phyloP scores from a whole-genome alignment of 2,113 vertebrate species.

The Mormyrus iriodes region DNA sequence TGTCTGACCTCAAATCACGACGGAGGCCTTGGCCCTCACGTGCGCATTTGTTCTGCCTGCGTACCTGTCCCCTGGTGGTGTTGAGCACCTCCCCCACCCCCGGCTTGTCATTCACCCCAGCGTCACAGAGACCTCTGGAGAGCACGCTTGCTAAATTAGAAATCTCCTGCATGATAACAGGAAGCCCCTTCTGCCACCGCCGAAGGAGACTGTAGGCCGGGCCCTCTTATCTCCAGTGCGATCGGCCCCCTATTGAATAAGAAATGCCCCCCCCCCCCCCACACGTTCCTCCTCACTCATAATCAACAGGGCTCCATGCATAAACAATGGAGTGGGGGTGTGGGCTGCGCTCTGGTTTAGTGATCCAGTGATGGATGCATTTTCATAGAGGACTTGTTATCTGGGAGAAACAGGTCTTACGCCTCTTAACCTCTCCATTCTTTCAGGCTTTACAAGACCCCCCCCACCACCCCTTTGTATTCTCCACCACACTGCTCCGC shows the following conservation, averaged over 20 bases:
- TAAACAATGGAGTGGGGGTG: constrained; percentile 51
- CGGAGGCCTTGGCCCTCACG: background rate
- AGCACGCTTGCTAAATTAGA: constrained; percentile 50
- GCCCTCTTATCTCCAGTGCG: constrained; percentile 51
- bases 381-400: constrained; percentile 68
- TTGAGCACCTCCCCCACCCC: constrained; percentile 9
- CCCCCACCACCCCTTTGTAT: constrained; percentile 27
- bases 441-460: constrained; percentile 53
- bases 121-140: constrained; percentile 13
- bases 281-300: constrained; percentile 30
- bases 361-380: constrained; percentile 68
- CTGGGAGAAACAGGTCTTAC: constrained; percentile 64
- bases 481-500: constrained; percentile 36
- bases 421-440: constrained; percentile 48
- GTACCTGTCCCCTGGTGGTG: background rate
- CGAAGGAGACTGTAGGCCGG: constrained; percentile 45
- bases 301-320: constrained; percentile 39
- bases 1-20: background rate
- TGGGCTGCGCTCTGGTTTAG: constrained; percentile 49
- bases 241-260: constrained; percentile 66
- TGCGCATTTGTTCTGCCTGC: background rate
- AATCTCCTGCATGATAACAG: constrained; percentile 38
- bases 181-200: constrained; percentile 20
- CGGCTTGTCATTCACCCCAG: constrained; percentile 31
- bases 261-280: constrained; percentile 41